Conservation (phyloP, 2,797 vertebrate species). For the Xenopus petersii region DNA sequence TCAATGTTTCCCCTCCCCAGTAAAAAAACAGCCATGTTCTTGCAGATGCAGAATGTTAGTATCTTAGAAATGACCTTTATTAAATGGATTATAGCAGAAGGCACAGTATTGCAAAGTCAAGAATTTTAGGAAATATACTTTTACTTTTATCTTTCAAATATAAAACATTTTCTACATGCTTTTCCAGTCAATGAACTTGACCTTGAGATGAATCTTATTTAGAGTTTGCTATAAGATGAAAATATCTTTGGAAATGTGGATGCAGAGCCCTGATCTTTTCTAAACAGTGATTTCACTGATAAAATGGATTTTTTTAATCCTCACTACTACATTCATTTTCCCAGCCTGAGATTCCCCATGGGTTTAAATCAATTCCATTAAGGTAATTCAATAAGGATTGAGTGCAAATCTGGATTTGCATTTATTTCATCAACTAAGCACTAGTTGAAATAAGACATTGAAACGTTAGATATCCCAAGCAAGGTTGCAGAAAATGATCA, state of each 20-base stretch:
- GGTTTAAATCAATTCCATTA: conserved; percentile 43
- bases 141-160: background rate
- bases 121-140: too few relatives aligned
- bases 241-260: conserved; percentile 27
- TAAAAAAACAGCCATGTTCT: too few relatives aligned
- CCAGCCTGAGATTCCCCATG: conserved; percentile 26
- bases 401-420: conserved; percentile 42
- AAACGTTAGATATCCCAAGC: conserved; percentile 32
- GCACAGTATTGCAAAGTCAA: too few relatives aligned
- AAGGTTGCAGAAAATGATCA: too few relatives aligned
- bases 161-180: conserved; percentile 8
- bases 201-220: conserved; percentile 21
- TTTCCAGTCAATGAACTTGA: conserved; percentile 10
- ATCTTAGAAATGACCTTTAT: too few relatives aligned
- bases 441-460: conserved; percentile 32
- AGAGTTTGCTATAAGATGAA: conserved; percentile 31
- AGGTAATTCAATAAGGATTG: conserved; percentile 48
- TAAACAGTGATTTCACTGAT: conserved; percentile 35
- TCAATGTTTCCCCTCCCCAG: too few relatives aligned
- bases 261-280: conserved; percentile 16
- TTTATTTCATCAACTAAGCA: conserved; percentile 46
- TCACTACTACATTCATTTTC: conserved; percentile 44
- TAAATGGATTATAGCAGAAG: too few relatives aligned
- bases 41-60: too few relatives aligned
- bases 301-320: conserved; percentile 44